These are phyloP conservation scores for Carposina sasakii DNA, from an alignment of 1,140 invertebrate species.

Conservation along the genomic window DNA sequence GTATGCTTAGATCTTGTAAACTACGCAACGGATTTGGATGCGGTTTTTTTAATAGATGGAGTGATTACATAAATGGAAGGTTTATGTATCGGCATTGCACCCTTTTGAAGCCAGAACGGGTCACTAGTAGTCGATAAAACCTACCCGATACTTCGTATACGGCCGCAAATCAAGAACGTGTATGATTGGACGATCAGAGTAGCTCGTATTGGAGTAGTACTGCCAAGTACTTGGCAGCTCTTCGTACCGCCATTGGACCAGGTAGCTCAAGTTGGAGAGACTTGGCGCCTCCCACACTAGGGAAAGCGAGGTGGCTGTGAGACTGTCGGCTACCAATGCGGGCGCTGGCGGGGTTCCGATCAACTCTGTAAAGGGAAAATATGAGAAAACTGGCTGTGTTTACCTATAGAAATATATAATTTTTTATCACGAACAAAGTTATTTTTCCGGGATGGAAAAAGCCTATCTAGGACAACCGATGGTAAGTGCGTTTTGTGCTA, in stretches of 20 bases:
- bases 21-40: too few species aligned
- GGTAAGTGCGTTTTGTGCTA: too few species aligned
- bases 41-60: neutral
- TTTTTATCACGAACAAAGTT: too few species aligned
- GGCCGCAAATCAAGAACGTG: constrained; percentile 84
- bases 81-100: too few species aligned
- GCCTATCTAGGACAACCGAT: too few species aligned
- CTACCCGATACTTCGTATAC: constrained; percentile 91
- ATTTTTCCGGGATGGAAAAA: too few species aligned
- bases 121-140: too few species aligned
- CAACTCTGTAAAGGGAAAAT: constrained; percentile 69
- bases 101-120: too few species aligned
- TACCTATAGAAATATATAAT: too few species aligned
- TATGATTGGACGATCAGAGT: constrained; percentile 78
- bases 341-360: constrained; percentile 82
- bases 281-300: constrained; percentile 83
- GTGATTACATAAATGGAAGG: too few species aligned
- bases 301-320: constrained; percentile 83
- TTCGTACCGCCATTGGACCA: constrained; percentile 85
- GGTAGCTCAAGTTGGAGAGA: constrained; percentile 76
- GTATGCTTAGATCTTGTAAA: too few species aligned
- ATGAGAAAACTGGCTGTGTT: too few species aligned
- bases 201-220: constrained; percentile 80
- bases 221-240: constrained; percentile 81
- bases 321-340: constrained; percentile 81